These are phyloP conservation scores for Caenorhabditis sinica DNA, from an alignment of 2,888 invertebrate genomes.

Conservation along the genomic window DNA sequence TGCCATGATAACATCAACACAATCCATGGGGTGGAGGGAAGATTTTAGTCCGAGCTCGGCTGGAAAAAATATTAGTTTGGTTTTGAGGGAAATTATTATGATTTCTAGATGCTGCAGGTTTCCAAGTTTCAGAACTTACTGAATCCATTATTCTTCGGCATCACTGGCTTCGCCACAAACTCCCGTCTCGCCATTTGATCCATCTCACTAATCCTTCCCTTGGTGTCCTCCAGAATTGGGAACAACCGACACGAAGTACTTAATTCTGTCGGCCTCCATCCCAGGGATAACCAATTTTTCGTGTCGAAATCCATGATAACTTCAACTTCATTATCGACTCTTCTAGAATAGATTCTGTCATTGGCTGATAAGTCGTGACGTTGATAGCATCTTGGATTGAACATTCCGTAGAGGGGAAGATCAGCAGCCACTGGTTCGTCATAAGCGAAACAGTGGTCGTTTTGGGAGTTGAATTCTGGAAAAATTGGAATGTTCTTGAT, in stretches of 20 bases:
- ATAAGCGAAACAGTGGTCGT: conserved; percentile 72
- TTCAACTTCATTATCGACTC: conserved; percentile 79
- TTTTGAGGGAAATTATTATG: no score
- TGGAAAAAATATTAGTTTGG: conserved; percentile 47
- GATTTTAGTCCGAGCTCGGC: conserved; percentile 77
- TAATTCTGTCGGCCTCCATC: conserved; percentile 81
- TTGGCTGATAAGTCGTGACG: conserved; percentile 73
- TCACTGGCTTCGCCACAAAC: conserved; percentile 69
- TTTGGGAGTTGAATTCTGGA: conserved; percentile 69
- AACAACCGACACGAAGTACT: conserved; percentile 81
- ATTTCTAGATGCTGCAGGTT: no score
- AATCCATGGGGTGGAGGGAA: conserved; percentile 82
- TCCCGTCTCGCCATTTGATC: conserved; percentile 62
- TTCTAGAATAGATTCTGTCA: conserved; percentile 75
- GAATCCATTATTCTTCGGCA: conserved; percentile 77
- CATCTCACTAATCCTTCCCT: conserved; percentile 52
- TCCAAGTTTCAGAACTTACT: conserved; percentile 53
- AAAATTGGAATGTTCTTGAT: conserved; percentile 9
- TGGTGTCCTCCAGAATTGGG: conserved; percentile 78
- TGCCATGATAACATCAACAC: conserved; percentile 80
- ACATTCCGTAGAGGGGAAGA: conserved; percentile 77
- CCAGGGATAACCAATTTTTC: conserved; percentile 77
- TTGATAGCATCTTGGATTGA: conserved; percentile 79
- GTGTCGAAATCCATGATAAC: conserved; percentile 80
- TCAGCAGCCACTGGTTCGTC: conserved; percentile 60